Evolutionary conservation across 92 coral and sea anemone species (phyloP), one percentile per base, ranked within the genome.

Genomic region (Meandrina meandrites): DNA sequence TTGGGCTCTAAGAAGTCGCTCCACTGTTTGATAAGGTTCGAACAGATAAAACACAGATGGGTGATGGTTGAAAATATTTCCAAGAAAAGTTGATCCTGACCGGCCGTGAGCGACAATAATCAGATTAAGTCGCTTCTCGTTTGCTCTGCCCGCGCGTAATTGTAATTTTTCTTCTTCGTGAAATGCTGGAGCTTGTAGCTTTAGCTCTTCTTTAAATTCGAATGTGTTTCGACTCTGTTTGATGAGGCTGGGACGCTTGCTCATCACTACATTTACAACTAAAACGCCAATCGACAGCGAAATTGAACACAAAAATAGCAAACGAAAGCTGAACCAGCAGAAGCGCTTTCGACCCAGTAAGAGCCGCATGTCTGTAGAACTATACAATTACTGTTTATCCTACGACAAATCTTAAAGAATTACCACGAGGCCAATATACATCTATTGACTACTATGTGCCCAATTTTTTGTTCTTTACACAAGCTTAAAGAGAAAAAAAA

Each of bases 11-110:
- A 27, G 24, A 32, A 69, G 47, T 70, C 90, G 62, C 21, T 80
- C 87, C 15, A 67, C 90, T 48, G 87, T 87, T 78, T 87, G 90
- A 18, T 76, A 74, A 64, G 90, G 90, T 24, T 87, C 90, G 18
- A 53, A 80, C 40, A 87, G 40, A 45, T 87, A 87, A 80, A 87
- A 87, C 51, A 87, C 90, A 9, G 77, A 62, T 22, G 87, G 87
- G 28, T 87, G 87, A 45, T 79, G 34, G 54, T 86, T 87, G 28
- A 70, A 67, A 48, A 83, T 83, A 78, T 83, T 80, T 37, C 75
- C 84, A 36, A 80, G 51, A 60, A 80, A 80, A 5, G 88, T 53
- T 45, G 88, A 84, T 22, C 88, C 88, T 31, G 88, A 84, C 11
- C 88, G 88, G 3, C 88, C 88, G 54, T 84, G 88, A 2, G 88